These are phyloP conservation scores for Hypotaenidia philippensis DNA, from an alignment of 2,797 vertebrate species.

Conservation along the genomic window DNA sequence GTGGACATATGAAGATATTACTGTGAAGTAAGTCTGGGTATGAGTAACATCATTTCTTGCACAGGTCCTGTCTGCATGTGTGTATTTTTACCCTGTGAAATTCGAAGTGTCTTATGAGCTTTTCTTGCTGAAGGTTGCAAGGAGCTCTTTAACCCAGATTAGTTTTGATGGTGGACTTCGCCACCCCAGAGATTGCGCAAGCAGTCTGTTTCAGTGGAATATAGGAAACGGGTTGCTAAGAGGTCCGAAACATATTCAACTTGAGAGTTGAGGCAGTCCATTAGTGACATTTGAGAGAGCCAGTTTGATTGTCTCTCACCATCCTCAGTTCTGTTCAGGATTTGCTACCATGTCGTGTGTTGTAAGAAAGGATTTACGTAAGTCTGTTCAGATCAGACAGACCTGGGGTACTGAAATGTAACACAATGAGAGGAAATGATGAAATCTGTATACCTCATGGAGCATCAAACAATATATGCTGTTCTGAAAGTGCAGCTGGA, in stretches of 20 bases:
- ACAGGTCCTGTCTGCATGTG: neutral
- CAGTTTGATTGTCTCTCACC: neutral
- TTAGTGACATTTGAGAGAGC: neutral
- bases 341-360: neutral
- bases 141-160: neutral
- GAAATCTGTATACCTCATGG: neutral
- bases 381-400: neutral
- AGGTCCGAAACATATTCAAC: neutral
- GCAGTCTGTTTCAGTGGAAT: neutral
- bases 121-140: neutral
- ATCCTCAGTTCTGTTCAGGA: neutral
- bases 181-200: neutral
- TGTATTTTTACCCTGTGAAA: neutral
- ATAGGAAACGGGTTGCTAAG: neutral
- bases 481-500: neutral
- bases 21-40: neutral
- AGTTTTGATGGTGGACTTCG: neutral
- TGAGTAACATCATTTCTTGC: neutral
- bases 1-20: neutral
- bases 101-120: neutral
- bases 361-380: neutral
- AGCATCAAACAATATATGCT: neutral
- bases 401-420: neutral
- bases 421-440: neutral
- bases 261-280: neutral